Conservation (phyloP, 2,113 vertebrate genomes). For the Bubo blakistoni region DNA sequence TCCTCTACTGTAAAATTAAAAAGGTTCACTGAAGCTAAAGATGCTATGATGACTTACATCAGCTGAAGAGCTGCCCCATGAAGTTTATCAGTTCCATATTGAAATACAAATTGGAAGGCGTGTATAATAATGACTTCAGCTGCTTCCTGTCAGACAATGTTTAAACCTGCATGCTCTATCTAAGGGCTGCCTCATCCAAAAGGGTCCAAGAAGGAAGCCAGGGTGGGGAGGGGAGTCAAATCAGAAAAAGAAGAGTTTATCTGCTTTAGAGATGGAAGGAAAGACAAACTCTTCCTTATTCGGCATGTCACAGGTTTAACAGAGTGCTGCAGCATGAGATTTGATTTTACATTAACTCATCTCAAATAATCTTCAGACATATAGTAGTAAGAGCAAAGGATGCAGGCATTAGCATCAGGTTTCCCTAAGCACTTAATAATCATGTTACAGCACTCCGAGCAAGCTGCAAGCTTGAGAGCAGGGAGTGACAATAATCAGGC, state of each 20-base stretch:
- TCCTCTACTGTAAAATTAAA: constrained; percentile 21
- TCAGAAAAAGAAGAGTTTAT: neutral
- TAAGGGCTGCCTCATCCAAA: neutral
- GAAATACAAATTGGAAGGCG: neutral
- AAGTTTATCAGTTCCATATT: constrained; percentile 32
- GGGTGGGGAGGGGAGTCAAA: neutral
- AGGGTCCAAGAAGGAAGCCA: neutral
- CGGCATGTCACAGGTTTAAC: neutral
- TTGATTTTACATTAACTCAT: neutral
- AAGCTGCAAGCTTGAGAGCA: neutral
- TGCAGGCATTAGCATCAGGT: neutral
- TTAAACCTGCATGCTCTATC: neutral
- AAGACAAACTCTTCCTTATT: neutral
- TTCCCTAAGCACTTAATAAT: neutral
- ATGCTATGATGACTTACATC: constrained; percentile 13
- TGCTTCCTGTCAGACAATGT: neutral
- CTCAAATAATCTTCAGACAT: neutral
- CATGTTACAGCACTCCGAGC: neutral
- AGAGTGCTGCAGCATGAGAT: neutral
- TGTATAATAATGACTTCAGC: neutral
- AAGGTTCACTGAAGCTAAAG: constrained; percentile 34
- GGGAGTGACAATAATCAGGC: neutral
- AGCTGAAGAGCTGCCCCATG: constrained; percentile 36
- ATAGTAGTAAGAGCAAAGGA: neutral
- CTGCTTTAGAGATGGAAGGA: neutral